Evolutionary conservation across 2,113 vertebrate species (phyloP), one percentile per base, ranked within the genome.

Genomic region (Phaethon lepturus): DNA sequence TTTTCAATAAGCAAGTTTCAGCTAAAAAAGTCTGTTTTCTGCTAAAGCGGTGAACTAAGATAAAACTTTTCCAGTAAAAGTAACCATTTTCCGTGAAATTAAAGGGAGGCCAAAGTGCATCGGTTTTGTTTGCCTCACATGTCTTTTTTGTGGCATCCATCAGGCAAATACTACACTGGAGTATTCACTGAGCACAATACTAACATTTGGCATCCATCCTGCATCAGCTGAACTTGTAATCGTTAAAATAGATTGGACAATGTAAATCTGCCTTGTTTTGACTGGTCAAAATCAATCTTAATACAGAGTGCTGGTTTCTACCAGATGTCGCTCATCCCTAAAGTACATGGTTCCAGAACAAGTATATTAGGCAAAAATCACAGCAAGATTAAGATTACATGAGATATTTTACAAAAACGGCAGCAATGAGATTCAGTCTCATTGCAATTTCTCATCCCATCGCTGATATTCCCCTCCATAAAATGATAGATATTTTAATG

Each of bases 31-130:
- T 58, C 75, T 81, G 33, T 25, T 86, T 93, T 92, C 66, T 93
- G 44, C 72, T 81, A 20, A 58, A 20, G 95, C 29, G 89, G 62
- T 94, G 93, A 95, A 93, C 75, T 7, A 22, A 93, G 86, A 91
- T 93, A 96, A 97, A 95, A 79, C 31, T 28, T 95, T 68, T 91
- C 49, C 69, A 87, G 73, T 45, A 64, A 60, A 96, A 89, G 69
- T 49, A 87, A 81, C 33, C 35, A 33, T 84, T 87, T 89, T 58
- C 83, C 4, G 7, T 53, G 19, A 67, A 83, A 93, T 35, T n/a
- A 86, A 67, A 89, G 62, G 28, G 28, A 94, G 86, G 69, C 25
- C 84, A 94, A 94, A 95, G 84, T 62, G 68, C 55, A 93, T 73
- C 6, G 4, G 15, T 76, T 94, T 82, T 96, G 80, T 96, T 97